A percentile compares a stretch with the other conserved stretches of the same genome.
Evolutionary conservation across 2,113 vertebrate genomes (phyloP).

Genomic region (Sardina pilchardus): DNA sequence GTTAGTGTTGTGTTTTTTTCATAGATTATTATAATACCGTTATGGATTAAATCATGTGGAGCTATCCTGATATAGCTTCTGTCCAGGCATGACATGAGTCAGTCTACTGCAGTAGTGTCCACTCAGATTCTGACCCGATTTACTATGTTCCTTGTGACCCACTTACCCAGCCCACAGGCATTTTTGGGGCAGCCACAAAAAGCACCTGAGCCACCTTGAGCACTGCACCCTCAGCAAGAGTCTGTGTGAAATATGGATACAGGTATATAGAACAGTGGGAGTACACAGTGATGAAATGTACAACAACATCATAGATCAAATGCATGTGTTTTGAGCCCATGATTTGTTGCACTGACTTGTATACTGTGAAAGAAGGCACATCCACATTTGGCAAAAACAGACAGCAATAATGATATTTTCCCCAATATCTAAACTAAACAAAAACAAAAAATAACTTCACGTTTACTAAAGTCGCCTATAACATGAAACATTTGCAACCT

Average conservation of each 20-base stretch:
- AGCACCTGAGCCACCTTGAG: constrained; percentile 13
- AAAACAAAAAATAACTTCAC: not conserved
- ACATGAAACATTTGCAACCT: too few species aligned
- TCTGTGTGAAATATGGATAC: not conserved
- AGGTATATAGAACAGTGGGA: not conserved
- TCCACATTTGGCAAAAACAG: not conserved
- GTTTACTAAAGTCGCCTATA: constrained; percentile 8
- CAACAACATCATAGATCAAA: not conserved
- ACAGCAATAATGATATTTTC: too few species aligned
- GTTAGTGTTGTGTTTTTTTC: not conserved
- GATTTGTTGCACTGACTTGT: not conserved
- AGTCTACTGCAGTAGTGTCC: constrained; percentile 12
- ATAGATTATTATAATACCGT: too few species aligned
- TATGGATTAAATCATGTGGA: too few species aligned
- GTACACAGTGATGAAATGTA: not conserved
- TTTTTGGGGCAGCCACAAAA: constrained; percentile 33
- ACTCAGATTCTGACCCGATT: constrained; percentile 31
- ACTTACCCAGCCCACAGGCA: constrained; percentile 27
- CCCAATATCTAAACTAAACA: too few species aligned
- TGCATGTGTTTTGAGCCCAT: not conserved
- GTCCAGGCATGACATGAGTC: not conserved
- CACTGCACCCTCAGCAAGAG: constrained; percentile 15
- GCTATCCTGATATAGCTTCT: not conserved
- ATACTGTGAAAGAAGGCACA: not conserved
- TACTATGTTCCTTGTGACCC: constrained; percentile 34